These are phyloP conservation scores for Heterohyrax brucei DNA, from an alignment of 2,797 vertebrate genomes.

Conservation along the genomic window DNA sequence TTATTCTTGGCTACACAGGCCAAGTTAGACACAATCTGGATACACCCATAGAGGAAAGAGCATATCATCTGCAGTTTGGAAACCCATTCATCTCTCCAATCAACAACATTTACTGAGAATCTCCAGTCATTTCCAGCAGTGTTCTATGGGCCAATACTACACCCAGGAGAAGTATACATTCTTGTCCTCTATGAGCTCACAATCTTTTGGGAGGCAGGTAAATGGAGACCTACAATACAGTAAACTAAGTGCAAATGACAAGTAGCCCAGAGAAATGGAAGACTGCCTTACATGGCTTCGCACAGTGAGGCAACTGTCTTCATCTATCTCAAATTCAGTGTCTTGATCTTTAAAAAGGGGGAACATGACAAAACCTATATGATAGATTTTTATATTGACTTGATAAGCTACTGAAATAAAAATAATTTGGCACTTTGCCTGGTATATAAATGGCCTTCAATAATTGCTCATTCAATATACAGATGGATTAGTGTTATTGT, in stretches of 20 bases:
- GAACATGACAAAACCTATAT: constrained; percentile 49
- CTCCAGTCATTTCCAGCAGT: background rate
- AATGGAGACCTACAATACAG: background rate
- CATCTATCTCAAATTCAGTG: background rate
- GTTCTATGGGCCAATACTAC: background rate
- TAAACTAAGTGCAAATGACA: background rate
- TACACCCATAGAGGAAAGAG: constrained; percentile 3
- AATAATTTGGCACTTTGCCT: constrained; percentile 64
- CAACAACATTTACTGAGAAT: background rate
- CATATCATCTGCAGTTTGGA: background rate
- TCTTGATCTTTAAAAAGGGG: constrained; percentile 64
- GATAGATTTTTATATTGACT: constrained; percentile 68
- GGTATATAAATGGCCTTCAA: constrained; percentile 62
- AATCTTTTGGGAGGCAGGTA: background rate
- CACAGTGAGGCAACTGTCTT: background rate
- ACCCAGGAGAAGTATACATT: background rate
- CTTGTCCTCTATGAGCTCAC: background rate
- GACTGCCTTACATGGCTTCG: background rate
- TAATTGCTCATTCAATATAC: constrained; percentile 64
- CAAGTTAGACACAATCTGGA: background rate
- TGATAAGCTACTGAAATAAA: constrained; percentile 69
- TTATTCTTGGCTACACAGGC: background rate
- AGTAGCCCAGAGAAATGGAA: background rate
- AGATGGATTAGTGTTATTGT: constrained; percentile 59
- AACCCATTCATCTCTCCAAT: background rate